A percentile compares a stretch with the other conserved stretches of the same genome.
Evolutionary conservation across 2,797 vertebrate species (phyloP).

Genomic region (Rhinoraja longicauda): DNA sequence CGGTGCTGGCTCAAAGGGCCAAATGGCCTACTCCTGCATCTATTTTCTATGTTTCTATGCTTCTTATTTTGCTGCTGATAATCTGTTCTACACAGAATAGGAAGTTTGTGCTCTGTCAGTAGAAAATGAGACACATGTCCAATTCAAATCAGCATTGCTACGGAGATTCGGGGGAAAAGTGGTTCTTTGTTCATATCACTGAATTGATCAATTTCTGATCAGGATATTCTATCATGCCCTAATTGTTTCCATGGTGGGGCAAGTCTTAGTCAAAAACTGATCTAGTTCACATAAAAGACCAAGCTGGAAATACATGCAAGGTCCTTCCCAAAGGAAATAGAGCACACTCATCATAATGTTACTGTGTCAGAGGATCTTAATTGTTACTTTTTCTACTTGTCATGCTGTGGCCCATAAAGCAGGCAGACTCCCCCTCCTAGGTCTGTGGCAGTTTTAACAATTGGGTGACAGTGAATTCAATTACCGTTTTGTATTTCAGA

Average conservation of each 20-base stretch:
- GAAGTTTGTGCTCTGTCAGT: not conserved
- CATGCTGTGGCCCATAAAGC: not conserved
- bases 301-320: not conserved
- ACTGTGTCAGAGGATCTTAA: not conserved
- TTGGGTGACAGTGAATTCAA: not conserved
- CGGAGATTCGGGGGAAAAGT: not conserved
- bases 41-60: too few relatives aligned
- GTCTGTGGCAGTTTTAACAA: not conserved
- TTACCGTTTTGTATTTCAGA: not conserved
- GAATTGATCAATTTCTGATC: not conserved
- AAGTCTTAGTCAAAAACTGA: not conserved
- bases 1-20: too few relatives aligned
- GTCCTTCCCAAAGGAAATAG: not conserved
- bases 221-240: not conserved
- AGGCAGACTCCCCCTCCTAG: too few relatives aligned
- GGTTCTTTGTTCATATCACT: not conserved
- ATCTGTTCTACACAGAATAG: not conserved
- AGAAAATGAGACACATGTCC: not conserved
- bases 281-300: not conserved
- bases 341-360: not conserved
- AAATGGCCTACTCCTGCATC: too few relatives aligned
- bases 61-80: not conserved
- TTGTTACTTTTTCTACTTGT: not conserved
- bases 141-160: not conserved
- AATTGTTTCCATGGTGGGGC: not conserved